Percentiles rank a stretch among this genome's conserved stretches.
These are phyloP conservation scores for Parnassius smintheus DNA, from an alignment of 2,888 invertebrate genomes.

Conservation along the genomic window DNA sequence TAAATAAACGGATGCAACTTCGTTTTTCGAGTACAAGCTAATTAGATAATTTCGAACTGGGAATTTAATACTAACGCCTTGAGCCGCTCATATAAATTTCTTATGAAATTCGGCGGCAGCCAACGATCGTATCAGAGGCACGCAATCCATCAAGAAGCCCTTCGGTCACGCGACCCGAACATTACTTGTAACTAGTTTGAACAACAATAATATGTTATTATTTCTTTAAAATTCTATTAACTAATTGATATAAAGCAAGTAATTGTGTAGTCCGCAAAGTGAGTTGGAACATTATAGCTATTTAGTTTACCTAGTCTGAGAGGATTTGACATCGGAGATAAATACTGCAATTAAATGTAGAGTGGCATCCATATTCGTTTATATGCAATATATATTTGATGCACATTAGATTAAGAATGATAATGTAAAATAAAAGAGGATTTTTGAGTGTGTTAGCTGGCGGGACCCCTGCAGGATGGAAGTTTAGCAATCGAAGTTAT, in stretches of 20 bases:
- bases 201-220: conserved; percentile 61
- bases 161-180: conserved; percentile 69
- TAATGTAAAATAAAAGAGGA: too few relatives aligned
- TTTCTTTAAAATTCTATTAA: conserved; percentile 35
- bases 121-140: conserved; percentile 66
- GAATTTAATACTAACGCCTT: conserved; percentile 48
- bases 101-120: conserved; percentile 71
- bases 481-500: too few relatives aligned
- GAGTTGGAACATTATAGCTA: too few relatives aligned
- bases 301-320: too few relatives aligned
- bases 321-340: too few relatives aligned
- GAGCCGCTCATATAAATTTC: conserved; percentile 65
- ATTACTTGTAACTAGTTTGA: conserved; percentile 62
- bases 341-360: too few relatives aligned
- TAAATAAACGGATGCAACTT: conserved; percentile 71
- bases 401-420: too few relatives aligned
- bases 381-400: too few relatives aligned
- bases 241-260: conserved; percentile 3
- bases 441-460: too few relatives aligned
- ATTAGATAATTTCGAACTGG: conserved; percentile 72
- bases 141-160: conserved; percentile 65
- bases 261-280: too few relatives aligned
- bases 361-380: too few relatives aligned
- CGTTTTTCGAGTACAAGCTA: conserved; percentile 57
- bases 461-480: too few relatives aligned